Evolutionary conservation across 1,140 invertebrate genomes (phyloP).

Genomic region (Macrobrachium rosenbergii): DNA sequence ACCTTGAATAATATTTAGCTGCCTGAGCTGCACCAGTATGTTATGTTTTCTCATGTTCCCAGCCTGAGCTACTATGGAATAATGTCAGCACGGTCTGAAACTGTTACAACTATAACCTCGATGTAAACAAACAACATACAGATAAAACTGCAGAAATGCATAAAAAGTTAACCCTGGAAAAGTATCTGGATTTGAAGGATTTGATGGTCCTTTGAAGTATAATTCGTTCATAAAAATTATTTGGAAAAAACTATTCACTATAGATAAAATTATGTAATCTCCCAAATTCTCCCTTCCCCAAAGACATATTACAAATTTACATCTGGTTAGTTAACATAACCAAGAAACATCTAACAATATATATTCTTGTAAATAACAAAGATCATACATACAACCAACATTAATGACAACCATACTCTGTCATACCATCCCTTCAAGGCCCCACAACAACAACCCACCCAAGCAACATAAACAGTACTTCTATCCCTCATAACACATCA

Average conservation of each 20-base stretch:
- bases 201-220: constrained; percentile 15
- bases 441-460: constrained; percentile 38
- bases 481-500: constrained; percentile 12
- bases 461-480: constrained; percentile 4
- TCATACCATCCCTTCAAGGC: constrained; percentile 18
- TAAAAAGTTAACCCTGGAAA: constrained; percentile 35
- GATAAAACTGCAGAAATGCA: constrained; percentile 37
- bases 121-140: constrained; percentile 45
- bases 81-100: constrained; percentile 46
- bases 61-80: constrained; percentile 32
- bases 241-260: constrained; percentile 37
- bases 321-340: constrained; percentile 39
- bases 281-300: neutral
- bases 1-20: constrained; percentile 31
- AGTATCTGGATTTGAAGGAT: constrained; percentile 36
- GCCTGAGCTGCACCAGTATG: constrained; percentile 41
- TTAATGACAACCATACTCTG: constrained; percentile 42
- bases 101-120: constrained; percentile 27
- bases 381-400: constrained; percentile 51
- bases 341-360: constrained; percentile 49
- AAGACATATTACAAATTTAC: constrained; percentile 42
- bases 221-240: neutral
- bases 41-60: constrained; percentile 18
- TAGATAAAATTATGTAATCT: constrained; percentile 26
- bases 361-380: constrained; percentile 51